phyloP scores from a whole-genome alignment of 1,140 invertebrate species.

The Leptestheria dahalacensis region DNA sequence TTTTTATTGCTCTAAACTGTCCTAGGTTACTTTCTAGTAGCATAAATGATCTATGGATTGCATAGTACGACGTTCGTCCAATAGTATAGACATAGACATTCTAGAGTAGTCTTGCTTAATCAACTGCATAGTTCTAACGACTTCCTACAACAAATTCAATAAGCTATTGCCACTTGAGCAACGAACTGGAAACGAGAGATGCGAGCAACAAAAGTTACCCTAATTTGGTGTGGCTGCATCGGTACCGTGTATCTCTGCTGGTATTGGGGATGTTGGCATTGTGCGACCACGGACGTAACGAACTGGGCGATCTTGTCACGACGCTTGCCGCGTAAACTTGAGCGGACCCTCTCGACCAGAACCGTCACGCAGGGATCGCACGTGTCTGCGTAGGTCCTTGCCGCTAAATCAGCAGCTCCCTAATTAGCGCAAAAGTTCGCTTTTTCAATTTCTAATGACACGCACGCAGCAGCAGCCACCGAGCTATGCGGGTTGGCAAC shows the following conservation, averaged over 20 bases:
- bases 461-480: neutral
- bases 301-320: neutral
- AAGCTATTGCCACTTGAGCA: too few relatives aligned
- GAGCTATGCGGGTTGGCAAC: neutral
- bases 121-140: too few relatives aligned
- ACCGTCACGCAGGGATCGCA: constrained; percentile 2
- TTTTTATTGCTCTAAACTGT: too few relatives aligned
- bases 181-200: too few relatives aligned
- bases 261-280: neutral
- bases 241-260: neutral
- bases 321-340: neutral
- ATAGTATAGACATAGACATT: too few relatives aligned
- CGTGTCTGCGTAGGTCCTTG: constrained; percentile 1
- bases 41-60: too few relatives aligned
- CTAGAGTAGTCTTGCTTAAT: too few relatives aligned
- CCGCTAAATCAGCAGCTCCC: neutral
- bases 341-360: neutral
- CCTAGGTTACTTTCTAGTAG: too few relatives aligned
- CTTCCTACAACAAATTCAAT: too few relatives aligned
- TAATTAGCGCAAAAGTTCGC: neutral
- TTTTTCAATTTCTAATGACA: neutral
- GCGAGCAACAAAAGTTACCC: too few relatives aligned
- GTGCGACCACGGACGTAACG: neutral
- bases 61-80: too few relatives aligned
- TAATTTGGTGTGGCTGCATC: neutral